These are phyloP conservation scores for Pangasius larnaudii DNA, from an alignment of 2,797 vertebrate species.

Conservation along the genomic window DNA sequence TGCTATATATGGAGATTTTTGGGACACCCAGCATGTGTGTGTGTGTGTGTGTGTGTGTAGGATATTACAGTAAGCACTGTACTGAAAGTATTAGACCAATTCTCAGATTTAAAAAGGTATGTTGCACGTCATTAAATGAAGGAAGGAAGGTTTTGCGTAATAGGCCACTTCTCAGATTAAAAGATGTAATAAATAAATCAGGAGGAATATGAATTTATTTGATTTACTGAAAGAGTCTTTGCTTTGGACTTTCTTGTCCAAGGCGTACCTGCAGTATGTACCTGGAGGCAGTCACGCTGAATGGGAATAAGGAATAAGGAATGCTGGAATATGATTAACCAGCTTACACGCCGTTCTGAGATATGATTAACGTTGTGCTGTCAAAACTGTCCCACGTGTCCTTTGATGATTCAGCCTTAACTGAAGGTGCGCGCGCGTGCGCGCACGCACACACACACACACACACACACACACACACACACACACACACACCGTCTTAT, in stretches of 20 bases:
- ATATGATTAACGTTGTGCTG: background rate
- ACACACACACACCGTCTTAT: background rate
- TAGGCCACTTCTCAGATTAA: background rate
- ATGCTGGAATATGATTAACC: background rate
- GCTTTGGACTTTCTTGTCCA: background rate
- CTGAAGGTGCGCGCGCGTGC: no score
- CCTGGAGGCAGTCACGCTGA: background rate
- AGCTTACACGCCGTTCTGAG: background rate
- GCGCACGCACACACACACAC: background rate
- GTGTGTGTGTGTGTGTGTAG: no score
- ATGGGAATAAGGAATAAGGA: background rate
- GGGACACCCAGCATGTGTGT: no score
- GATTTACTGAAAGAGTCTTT: background rate
- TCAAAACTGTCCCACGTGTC: conserved; percentile 38
- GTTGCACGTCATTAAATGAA: no score
- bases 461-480: background rate
- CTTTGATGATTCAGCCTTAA: background rate
- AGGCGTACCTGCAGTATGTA: background rate
- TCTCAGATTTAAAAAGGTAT: background rate
- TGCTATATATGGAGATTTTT: no score
- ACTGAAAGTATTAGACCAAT: background rate
- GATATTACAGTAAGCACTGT: no score
- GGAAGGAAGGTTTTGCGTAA: background rate
- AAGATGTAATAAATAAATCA: background rate
- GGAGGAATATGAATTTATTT: background rate